A percentile compares a stretch with the other conserved stretches of the same genome.
These are phyloP conservation scores for Trochalopteron elliotii DNA, from an alignment of 2,113 vertebrate species.

Conservation along the genomic window DNA sequence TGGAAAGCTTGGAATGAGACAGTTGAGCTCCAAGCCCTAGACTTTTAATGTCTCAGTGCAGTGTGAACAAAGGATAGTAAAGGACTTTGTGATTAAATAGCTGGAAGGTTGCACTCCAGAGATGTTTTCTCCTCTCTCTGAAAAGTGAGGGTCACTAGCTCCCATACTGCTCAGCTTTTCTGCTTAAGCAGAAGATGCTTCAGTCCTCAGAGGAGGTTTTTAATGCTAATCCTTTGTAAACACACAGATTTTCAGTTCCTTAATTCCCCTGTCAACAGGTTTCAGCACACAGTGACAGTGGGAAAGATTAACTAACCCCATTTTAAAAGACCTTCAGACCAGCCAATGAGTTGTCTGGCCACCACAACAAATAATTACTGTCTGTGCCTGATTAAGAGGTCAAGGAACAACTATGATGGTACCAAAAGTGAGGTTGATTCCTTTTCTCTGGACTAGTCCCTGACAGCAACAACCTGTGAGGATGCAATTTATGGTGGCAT, in stretches of 20 bases:
- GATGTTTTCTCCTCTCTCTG: not conserved
- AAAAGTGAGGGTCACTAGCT: not conserved
- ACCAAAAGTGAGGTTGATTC: not conserved
- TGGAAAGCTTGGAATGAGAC: not conserved
- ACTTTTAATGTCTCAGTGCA: not conserved
- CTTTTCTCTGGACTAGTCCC: not conserved
- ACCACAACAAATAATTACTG: not conserved
- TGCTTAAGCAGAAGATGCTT: not conserved
- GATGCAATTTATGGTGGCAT: not conserved
- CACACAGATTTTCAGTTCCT: not conserved
- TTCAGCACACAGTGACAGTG: not conserved
- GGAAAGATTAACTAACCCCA: not conserved
- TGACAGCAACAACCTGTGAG: not conserved
- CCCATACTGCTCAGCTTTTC: not conserved
- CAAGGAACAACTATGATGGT: accelerated
- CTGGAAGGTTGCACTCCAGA: not conserved
- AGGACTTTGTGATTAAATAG: not conserved
- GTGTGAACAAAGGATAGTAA: not conserved
- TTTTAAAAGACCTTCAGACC: not conserved
- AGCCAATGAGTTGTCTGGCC: not conserved
- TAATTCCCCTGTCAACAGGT: slow-evolving; percentile 17
- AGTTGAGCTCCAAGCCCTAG: not conserved
- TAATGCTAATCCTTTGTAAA: slow-evolving; percentile 1
- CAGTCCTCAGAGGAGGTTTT: not conserved
- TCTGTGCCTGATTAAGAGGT: not conserved